Conservation (phyloP, 2,113 vertebrate genomes). For the Rhizomys pruinosus region DNA sequence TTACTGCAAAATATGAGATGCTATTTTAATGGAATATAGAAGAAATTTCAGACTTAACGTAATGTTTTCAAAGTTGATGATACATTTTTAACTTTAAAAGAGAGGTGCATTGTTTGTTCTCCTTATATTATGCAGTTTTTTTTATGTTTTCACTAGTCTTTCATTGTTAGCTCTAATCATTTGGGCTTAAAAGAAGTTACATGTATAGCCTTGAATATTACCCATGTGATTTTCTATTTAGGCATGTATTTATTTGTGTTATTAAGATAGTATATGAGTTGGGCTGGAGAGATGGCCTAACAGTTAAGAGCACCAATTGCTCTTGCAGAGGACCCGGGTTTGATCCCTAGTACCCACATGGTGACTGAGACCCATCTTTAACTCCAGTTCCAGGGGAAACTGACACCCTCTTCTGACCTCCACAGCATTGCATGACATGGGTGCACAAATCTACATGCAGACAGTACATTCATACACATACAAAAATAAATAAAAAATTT, state of each 20-base stretch:
- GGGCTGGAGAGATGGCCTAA: too few species aligned
- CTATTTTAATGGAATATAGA: not conserved
- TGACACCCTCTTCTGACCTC: too few species aligned
- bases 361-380: too few species aligned
- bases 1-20: not conserved
- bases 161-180: accelerated
- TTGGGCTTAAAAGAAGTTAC: not conserved
- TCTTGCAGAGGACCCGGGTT: too few species aligned
- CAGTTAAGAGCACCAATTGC: too few species aligned
- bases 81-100: not conserved
- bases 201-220: not conserved
- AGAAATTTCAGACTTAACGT: not conserved
- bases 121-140: not conserved
- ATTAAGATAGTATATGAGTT: not conserved
- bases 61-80: not conserved
- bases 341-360: too few species aligned
- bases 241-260: not conserved
- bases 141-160: not conserved
- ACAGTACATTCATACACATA: too few species aligned
- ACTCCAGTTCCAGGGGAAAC: too few species aligned
- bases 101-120: not conserved
- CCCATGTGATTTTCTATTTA: not conserved
- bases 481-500: too few species aligned
- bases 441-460: too few species aligned
- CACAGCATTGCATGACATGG: too few species aligned